These are phyloP conservation scores for Sebastiscus albofasciatus DNA, from an alignment of 2,797 vertebrate genomes.

Conservation along the genomic window DNA sequence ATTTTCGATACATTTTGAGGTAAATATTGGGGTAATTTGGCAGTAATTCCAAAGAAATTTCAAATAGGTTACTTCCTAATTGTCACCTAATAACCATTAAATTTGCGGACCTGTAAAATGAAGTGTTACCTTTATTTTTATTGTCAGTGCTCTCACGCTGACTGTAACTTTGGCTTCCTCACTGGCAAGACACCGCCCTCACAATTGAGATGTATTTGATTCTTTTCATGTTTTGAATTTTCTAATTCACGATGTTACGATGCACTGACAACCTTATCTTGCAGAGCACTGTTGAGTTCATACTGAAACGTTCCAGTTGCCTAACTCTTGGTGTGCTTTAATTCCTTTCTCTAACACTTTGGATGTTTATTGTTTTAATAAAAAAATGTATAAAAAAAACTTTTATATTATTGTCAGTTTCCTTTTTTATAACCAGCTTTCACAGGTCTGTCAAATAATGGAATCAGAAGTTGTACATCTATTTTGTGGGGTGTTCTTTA, in stretches of 20 bases:
- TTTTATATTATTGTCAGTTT: constrained; percentile 26
- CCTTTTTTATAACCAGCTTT: constrained; percentile 46
- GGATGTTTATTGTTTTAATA: constrained; percentile 75
- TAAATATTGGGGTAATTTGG: too few relatives aligned
- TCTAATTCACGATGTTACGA: constrained; percentile 57
- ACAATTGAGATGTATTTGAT: constrained; percentile 50
- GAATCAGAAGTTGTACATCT: constrained; percentile 20
- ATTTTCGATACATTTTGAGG: too few relatives aligned
- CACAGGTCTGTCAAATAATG: constrained; percentile 22
- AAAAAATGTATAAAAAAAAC: constrained; percentile 25
- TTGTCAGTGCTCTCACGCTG: constrained; percentile 27
- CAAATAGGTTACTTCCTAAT: too few relatives aligned
- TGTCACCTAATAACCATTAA: too few relatives aligned
- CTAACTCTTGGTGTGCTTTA: constrained; percentile 67
- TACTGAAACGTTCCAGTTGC: constrained; percentile 67
- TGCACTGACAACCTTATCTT: constrained; percentile 59
- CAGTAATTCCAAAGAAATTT: too few relatives aligned
- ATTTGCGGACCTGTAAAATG: too few relatives aligned
- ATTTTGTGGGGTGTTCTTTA: constrained; percentile 12
- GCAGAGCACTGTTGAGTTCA: constrained; percentile 62
- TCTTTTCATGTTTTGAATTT: constrained; percentile 67
- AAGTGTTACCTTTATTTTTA: too few relatives aligned
- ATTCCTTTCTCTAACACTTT: constrained; percentile 65
- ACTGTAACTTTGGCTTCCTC: constrained; percentile 62
- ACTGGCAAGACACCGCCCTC: constrained; percentile 21